Evolutionary conservation across 2,113 vertebrate species (phyloP), one percentile per base, ranked within the genome.

Genomic region (Neolamprologus falcicula): DNA sequence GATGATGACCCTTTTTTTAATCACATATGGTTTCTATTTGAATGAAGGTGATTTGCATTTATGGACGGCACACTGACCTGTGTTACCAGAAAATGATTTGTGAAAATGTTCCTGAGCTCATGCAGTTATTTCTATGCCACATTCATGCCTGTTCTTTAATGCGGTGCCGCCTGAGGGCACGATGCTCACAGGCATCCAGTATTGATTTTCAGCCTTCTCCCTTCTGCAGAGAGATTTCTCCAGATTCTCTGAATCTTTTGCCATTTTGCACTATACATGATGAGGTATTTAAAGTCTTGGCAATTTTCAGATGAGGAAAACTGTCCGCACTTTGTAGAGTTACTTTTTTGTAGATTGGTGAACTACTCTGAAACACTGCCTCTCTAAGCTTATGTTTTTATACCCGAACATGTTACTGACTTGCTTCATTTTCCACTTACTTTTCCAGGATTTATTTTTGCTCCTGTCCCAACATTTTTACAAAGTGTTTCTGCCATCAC

Each of bases 61-160:
- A 3, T 71, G 13, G 17, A 2, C 0, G 2, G 10, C 35, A 4
- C n/a, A 12, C 31, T 66, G 10, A 35, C 6, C 31, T 66, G 61
- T 66, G 31, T 35, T 66, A 7, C 3, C 31, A 71, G n/a, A 71
- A 21, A 71, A 40, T 7, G 11, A 42, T 71, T 42, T 42, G n/a
- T 71, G 37, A 42, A 71, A 71, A 24, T 16, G 12, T 24, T 71
- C 5, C 7, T 71, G 12, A 71, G 35, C 35, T 24, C 31, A 35
- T 66, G 59, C 9, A 35, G 9, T 35, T 4, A 68, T 40, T 68
- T 68, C 63, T 4, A 40, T 40, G 5, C 19, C 35, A 68, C 1
- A 68, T 24, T 71, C 66, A 40, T 71, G 2, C 37, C 2, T 42
- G 66, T 24, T 71, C 17, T 42, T 16, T 42, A 71, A 71, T 24